Conservation (phyloP, 2,797 vertebrate species). For the Brotogeris chrysoptera region DNA sequence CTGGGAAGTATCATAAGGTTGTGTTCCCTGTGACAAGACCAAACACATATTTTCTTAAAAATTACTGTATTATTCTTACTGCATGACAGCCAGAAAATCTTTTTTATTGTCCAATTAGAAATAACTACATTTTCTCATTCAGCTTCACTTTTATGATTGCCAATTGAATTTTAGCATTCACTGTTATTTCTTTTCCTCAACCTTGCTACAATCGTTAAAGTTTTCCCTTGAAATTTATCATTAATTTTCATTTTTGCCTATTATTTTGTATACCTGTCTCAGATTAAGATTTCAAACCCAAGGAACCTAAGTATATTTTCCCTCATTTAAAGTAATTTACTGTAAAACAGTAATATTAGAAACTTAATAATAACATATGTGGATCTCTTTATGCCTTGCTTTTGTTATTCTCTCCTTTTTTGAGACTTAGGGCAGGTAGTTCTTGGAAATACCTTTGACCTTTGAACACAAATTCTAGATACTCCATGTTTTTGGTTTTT, state of each 20-base stretch:
- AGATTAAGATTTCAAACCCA: not conserved
- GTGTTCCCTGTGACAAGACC: not conserved
- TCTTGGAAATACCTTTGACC: not conserved
- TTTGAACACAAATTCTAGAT: conserved; percentile 1
- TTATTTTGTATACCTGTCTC: not conserved
- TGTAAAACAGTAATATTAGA: not conserved
- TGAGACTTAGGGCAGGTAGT: not conserved
- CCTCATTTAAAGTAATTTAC: not conserved
- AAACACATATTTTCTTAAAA: not conserved
- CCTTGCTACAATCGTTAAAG: not conserved
- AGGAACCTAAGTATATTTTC: not conserved
- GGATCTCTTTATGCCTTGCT: not conserved
- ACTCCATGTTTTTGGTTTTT: not conserved
- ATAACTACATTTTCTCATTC: not conserved
- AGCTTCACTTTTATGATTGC: not conserved
- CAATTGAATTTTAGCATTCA: not conserved
- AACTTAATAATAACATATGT: not conserved
- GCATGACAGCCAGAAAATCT: not conserved
- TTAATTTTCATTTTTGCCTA: not conserved
- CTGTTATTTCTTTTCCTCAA: not conserved
- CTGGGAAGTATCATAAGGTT: not conserved
- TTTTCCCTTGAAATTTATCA: not conserved
- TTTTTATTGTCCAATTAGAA: not conserved
- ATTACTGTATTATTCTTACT: not conserved
- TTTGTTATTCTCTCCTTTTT: not conserved